Evolutionary conservation across 2,113 vertebrate species (phyloP).

Genomic region (Pandion haliaetus): DNA sequence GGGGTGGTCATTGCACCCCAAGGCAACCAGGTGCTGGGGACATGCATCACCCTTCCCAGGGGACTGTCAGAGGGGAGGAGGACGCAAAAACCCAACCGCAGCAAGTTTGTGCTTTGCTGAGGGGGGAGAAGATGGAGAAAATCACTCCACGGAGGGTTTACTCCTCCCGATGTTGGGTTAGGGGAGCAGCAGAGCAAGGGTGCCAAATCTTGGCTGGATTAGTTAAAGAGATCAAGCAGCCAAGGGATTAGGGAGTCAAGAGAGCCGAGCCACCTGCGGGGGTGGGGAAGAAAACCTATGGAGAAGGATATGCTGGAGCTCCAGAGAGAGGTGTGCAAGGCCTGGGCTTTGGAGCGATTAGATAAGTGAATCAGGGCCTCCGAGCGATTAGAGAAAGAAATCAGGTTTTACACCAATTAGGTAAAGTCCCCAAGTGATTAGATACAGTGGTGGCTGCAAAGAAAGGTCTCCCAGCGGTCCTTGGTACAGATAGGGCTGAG

Average conservation of each 20-base stretch:
- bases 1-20: neutral
- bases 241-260: slow-evolving; percentile 8
- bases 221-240: neutral
- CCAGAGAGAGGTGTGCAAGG: neutral
- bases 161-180: neutral
- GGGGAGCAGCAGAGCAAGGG: neutral
- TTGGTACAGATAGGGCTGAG: neutral
- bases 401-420: slow-evolving; percentile 57
- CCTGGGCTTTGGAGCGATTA: neutral
- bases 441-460: neutral
- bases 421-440: neutral
- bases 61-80: accelerated
- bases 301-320: neutral
- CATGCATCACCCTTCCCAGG: accelerated
- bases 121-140: neutral
- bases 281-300: neutral
- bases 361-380: slow-evolving; percentile 21
- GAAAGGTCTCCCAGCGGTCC: neutral
- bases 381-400: slow-evolving; percentile 25
- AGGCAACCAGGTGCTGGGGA: neutral
- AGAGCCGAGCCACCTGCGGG: neutral
- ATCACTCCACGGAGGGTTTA: accelerated
- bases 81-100: accelerated
- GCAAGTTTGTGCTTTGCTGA: accelerated
- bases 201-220: slow-evolving; percentile 2